Conservation (phyloP, 2,797 vertebrate genomes). For the Aldrovandia affinis region DNA sequence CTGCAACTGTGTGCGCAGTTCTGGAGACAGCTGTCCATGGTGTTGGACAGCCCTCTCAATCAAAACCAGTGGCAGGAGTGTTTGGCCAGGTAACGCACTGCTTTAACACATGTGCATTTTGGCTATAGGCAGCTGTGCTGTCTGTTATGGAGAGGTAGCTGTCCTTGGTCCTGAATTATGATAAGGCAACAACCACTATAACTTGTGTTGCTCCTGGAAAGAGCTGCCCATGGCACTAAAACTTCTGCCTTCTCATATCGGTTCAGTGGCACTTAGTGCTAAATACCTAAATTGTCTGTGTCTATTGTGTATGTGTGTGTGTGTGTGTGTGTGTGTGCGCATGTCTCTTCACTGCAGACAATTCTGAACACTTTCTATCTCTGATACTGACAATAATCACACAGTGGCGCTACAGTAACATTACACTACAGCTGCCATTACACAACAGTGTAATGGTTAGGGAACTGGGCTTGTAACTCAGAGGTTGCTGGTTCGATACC, state of each 20-base stretch:
- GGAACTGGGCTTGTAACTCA: too few relatives aligned
- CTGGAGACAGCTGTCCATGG: neutral
- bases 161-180: neutral
- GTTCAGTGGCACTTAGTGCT: neutral
- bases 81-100: neutral
- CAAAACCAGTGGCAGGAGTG: neutral
- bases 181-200: neutral
- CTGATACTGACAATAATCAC: too few relatives aligned
- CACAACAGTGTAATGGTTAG: too few relatives aligned
- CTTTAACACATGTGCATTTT: neutral
- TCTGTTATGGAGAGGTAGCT: neutral
- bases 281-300: neutral
- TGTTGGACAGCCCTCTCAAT: neutral
- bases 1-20: neutral
- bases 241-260: neutral
- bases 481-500: too few relatives aligned
- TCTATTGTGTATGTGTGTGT: neutral
- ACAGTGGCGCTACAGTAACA: too few relatives aligned
- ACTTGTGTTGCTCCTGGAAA: neutral
- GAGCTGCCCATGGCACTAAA: conserved; percentile 44
- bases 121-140: neutral
- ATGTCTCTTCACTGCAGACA: neutral
- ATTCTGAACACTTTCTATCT: too few relatives aligned
- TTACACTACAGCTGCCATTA: too few relatives aligned
- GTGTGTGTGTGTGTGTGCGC: neutral